These are phyloP conservation scores for Notarius quadriscutis DNA, from an alignment of 2,113 vertebrate genomes.

Conservation along the genomic window DNA sequence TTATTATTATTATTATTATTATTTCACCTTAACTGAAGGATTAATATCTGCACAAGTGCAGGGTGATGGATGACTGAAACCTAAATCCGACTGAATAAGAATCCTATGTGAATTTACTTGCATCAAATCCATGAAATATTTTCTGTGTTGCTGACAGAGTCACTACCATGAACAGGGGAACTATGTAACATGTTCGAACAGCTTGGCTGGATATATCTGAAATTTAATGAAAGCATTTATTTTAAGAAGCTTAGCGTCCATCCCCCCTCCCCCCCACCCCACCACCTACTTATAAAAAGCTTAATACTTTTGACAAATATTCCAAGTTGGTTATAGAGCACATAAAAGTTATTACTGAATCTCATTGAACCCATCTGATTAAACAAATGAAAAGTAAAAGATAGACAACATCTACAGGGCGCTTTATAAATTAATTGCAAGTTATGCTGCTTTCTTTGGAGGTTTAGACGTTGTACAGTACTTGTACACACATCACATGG, in stretches of 20 bases:
- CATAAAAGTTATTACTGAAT: too few species aligned
- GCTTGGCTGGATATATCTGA: conserved; percentile 15
- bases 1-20: not conserved
- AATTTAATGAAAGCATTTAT: conserved; percentile 32
- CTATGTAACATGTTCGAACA: conserved; percentile 39
- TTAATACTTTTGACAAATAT: too few species aligned
- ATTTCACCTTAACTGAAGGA: not conserved
- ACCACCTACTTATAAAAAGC: too few species aligned
- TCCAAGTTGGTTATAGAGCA: too few species aligned
- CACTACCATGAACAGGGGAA: conserved; percentile 1
- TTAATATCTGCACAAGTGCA: not conserved
- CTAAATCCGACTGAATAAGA: not conserved
- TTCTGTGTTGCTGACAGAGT: not conserved
- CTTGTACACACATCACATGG: too few species aligned
- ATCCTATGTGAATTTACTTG: not conserved
- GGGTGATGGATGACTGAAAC: not conserved
- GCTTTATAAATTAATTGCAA: not conserved
- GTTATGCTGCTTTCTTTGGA: not conserved
- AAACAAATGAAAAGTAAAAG: too few species aligned
- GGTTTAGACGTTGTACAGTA: not conserved
- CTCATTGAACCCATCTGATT: too few species aligned
- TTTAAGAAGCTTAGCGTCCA: not conserved
- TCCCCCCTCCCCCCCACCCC: too few species aligned
- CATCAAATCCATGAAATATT: not conserved
- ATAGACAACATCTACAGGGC: too few species aligned